phyloP scores from a whole-genome alignment of 2,113 vertebrate genomes.

The Paramormyrops kingsleyae region DNA sequence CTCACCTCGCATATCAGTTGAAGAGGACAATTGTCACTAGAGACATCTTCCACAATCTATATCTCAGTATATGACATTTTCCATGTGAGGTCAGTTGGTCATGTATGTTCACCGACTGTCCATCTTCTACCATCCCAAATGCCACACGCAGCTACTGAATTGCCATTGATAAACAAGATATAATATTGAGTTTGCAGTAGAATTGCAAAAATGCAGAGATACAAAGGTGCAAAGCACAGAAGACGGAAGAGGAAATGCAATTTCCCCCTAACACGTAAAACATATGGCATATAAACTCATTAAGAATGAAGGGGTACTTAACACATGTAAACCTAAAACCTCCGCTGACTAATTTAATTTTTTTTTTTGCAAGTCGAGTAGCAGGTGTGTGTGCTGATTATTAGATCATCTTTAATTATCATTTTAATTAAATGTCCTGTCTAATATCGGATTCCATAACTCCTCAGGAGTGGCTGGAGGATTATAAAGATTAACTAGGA shows the following conservation, averaged over 20 bases:
- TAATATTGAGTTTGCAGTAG: conserved; percentile 1
- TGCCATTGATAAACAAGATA: neutral
- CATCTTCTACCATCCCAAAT: neutral
- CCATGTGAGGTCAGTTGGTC: conserved; percentile 5
- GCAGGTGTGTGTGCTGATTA: conserved; percentile 85
- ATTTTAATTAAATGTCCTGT: conserved; percentile 85
- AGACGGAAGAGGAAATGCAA: neutral
- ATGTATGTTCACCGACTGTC: neutral
- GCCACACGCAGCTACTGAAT: neutral
- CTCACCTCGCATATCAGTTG: neutral
- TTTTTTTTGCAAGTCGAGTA: conserved; percentile 59
- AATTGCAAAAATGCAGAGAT: conserved; percentile 4
- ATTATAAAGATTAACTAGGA: conserved; percentile 38
- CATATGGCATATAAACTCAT: conserved; percentile 37
- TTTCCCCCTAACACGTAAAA: conserved; percentile 13
- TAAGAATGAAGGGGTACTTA: conserved; percentile 46
- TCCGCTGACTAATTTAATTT: conserved; percentile 63
- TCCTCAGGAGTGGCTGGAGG: conserved; percentile 37
- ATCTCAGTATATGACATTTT: neutral
- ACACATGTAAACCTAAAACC: conserved; percentile 67
- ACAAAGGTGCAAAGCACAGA: neutral
- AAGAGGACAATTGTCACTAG: neutral
- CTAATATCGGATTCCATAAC: conserved; percentile 52
- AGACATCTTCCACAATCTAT: neutral
- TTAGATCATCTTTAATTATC: conserved; percentile 88